Evolutionary conservation across 2,113 vertebrate species (phyloP), one percentile per base, ranked within the genome.

Genomic region (Numenius arquata): DNA sequence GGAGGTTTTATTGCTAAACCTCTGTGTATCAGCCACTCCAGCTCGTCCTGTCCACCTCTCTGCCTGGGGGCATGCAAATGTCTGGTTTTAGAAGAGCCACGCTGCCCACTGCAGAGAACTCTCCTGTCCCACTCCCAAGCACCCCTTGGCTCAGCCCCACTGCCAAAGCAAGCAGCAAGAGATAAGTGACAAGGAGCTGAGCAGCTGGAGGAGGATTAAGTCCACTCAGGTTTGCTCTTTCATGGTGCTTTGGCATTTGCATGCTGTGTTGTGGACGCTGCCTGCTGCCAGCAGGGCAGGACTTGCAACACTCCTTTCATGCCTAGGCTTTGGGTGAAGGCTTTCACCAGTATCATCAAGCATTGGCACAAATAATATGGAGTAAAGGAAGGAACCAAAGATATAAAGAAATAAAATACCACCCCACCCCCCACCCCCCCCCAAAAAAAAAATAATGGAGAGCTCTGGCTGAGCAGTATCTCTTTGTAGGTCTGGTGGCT

Each of bases 191-290:
- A 53, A 70, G 22, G 43, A 83, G 19, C 41, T 9, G 52, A 89
- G 68, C 50, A 86, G 75, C 71, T 95, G 93, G 27, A 90, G 79
- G 71, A 77, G 83, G 75, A 92, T 85, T 92, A 88, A 90, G 3
- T n/a, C 32, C 0, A 0, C 45, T 58, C 55, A 45, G 56, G 59
- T 88, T 90, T 93, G 88, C 75, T 80, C 73, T 90, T 95, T 77
- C 1, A 1, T 63, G 55, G 26, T 90, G n/a, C 65, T 92, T 77
- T 89, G 84, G 77, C 70, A 72, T 89, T 95, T 81, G 63, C 47
- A 11, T 11, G 14, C 59, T 38, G 2, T 15, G 50, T 3, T 65
- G 18, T 58, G 75, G 45, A 34, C 6, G 30, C 43, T 91, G 56
- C 47, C 74, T 2, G 1, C 55, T 82, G 80, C 66, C 13, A 7